Base-by-base conservation (phyloP, 2,888 invertebrate genomes). In the Eudemis profundana region DNA sequence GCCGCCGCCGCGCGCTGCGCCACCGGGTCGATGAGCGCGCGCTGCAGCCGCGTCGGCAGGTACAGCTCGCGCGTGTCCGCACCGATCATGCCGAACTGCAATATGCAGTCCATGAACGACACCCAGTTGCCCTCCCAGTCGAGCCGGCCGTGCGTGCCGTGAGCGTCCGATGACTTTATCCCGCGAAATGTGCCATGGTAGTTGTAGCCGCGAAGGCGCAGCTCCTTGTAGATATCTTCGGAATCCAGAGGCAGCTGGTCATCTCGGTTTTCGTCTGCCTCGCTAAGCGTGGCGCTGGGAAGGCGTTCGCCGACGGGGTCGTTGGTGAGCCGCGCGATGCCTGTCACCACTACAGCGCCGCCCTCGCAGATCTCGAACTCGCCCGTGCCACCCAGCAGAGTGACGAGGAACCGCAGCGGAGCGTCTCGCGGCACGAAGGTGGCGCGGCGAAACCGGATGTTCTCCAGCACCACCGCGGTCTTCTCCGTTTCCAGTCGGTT, bases 341-440 rank as follows among this genome's bases (percentile, higher is more conserved):
- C n/a, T n/a, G n/a, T n/a, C n/a, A n/a, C n/a, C n/a, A n/a, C n/a
- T n/a, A n/a, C n/a, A n/a, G n/a, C n/a, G n/a, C n/a, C n/a, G n/a
- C n/a, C n/a, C n/a, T n/a, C n/a, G n/a, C n/a, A n/a, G n/a, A 99
- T 95, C 84, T 98, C 98, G 91, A 98, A 98, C 71, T 96, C 95
- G 19, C 97, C 90, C 36, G 94, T 94, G 49, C 96, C 96, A 75
- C 96, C 96, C 73, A 97, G 95, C 72, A 98, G 95, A 83, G 96
- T 96, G 42, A 98, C 93, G 23, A 96, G 92, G 83, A 98, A 97
- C 76, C 96, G 96, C 46, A 97, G 95, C 0, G 94, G 89, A 7
- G 94, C 95, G 69, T 97, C 96, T 80, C 97, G 96, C 23, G 97
- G 96, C 86, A 99, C 93, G 72, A 98, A 97, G 3, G 99, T 99